These are phyloP conservation scores for Cydia pomonella DNA, from an alignment of 1,140 invertebrate species.

Conservation along the genomic window DNA sequence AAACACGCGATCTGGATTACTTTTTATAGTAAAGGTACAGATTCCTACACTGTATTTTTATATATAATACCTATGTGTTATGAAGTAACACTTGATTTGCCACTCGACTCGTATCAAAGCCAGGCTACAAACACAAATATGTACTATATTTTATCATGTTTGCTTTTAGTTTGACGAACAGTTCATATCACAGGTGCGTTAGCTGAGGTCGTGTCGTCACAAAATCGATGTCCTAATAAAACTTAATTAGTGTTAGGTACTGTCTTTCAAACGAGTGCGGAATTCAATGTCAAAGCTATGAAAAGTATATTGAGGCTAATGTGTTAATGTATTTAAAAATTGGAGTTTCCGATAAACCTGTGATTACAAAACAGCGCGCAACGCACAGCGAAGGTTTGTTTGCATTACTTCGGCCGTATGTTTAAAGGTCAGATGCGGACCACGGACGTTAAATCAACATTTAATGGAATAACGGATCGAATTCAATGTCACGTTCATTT, in stretches of 20 bases:
- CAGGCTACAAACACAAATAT: neutral
- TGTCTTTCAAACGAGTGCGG: neutral
- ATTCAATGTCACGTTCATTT: slow-evolving; percentile 32
- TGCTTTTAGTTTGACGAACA: slow-evolving; percentile 48
- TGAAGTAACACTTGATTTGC: neutral
- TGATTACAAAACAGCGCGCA: neutral
- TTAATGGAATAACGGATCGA: slow-evolving; percentile 13
- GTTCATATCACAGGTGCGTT: slow-evolving; percentile 50
- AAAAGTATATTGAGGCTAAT: slow-evolving; percentile 37
- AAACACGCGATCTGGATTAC: too few relatives aligned
- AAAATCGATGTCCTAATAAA: neutral
- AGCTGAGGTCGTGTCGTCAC: slow-evolving; percentile 46
- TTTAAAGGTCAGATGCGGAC: slow-evolving; percentile 11
- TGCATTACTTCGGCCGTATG: slow-evolving; percentile 22
- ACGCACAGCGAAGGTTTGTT: slow-evolving; percentile 22
- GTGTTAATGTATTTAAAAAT: neutral
- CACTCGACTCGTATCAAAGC: neutral
- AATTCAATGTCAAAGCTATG: slow-evolving; percentile 39
- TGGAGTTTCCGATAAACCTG: neutral
- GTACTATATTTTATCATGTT: slow-evolving; percentile 42
- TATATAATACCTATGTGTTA: too few relatives aligned
- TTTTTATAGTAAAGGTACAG: too few relatives aligned
- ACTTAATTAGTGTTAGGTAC: slow-evolving; percentile 32
- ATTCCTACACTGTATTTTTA: too few relatives aligned
- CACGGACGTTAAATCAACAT: slow-evolving; percentile 11